phyloP scores from a whole-genome alignment of 2,888 invertebrate genomes.

The Acrocyrtus sp. region DNA sequence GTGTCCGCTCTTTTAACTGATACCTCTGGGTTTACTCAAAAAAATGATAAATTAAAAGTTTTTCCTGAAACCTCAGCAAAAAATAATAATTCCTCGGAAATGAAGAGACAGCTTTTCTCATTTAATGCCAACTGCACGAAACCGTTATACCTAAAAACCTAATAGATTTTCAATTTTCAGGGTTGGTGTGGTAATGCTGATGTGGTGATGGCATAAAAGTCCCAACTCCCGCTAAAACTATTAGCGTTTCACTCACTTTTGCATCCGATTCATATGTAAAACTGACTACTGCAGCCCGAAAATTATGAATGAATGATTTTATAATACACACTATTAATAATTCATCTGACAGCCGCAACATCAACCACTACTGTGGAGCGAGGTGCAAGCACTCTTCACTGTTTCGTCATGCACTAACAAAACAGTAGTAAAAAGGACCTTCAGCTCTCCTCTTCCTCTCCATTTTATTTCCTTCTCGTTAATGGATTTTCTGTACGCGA shows the following conservation, averaged over 20 bases:
- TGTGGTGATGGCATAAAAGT: too few species aligned
- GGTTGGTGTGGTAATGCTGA: too few species aligned
- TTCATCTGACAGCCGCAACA: conserved; percentile 23
- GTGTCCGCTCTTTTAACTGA: too few species aligned
- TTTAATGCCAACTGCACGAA: too few species aligned
- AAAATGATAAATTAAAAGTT: too few species aligned
- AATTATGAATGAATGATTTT: conserved; percentile 10
- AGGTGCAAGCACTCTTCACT: conserved; percentile 7
- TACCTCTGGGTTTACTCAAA: too few species aligned
- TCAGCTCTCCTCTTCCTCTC: too few species aligned
- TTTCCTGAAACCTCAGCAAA: too few species aligned
- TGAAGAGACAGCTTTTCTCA: too few species aligned
- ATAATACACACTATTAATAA: conserved; percentile 13
- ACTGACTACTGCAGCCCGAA: not conserved
- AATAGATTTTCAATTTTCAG: too few species aligned
- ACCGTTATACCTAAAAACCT: too few species aligned
- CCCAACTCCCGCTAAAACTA: not conserved
- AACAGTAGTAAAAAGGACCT: conserved; percentile 4
- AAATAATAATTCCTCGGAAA: too few species aligned
- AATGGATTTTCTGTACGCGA: conserved; percentile 40
- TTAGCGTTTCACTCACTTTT: not conserved
- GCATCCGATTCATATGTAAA: conserved; percentile 5
- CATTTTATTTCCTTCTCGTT: conserved; percentile 13
- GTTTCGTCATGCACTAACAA: conserved; percentile 25
- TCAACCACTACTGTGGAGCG: conserved; percentile 7